Base-by-base conservation (phyloP, 2,888 invertebrate genomes). In the Pediacus dermestoides region DNA sequence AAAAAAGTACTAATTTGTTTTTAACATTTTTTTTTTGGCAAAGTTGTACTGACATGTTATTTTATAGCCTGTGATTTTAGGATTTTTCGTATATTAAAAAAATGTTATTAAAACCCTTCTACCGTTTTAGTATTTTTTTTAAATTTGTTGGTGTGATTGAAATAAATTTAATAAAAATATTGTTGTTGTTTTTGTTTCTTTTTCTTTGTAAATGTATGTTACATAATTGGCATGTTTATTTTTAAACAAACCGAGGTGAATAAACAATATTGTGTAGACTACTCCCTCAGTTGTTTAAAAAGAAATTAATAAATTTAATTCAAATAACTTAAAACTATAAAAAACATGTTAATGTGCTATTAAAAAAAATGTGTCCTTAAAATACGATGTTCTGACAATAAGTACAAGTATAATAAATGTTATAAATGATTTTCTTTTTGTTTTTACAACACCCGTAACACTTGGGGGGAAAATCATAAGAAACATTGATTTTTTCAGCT, bases 371-470 rank as follows among this genome's bases (percentile, higher is more conserved):
- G 53, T 57, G 52, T 55, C 55, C 46, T 56, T 51, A 52, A 45
- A 44, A 47, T 44, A 48, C 48, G 48, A 56, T 60, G 55, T 55
- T 53, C 47, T 52, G 58, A 60, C 58, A 58, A 60, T 58, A 60
- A 57, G 47, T 56, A 56, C 52, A 48, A 51, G 44, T 46, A 42
- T 47, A 57, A 56, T 55, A 58, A 58, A 55, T 25, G 44, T 50
- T 52, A 44, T 37, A 41, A 50, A 47, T 42, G 42, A 39, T 26
- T 37, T 42, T 37, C 28, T 39, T 32, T 37, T 41, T 28, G 28
- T 28, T 28, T 11, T 3, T 25, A 2, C 13, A 28, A 28, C 11
- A 28, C 28, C 28, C 14, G 10, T 4, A 9, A 25, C 4, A 25
- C 18, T 18, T 18, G 18, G 8, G 8, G 18, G 4, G 18, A n/a